Percentiles rank a stretch among this genome's conserved stretches.
These are phyloP conservation scores for Dione vanillae DNA, from an alignment of 2,888 invertebrate species.

Conservation along the genomic window DNA sequence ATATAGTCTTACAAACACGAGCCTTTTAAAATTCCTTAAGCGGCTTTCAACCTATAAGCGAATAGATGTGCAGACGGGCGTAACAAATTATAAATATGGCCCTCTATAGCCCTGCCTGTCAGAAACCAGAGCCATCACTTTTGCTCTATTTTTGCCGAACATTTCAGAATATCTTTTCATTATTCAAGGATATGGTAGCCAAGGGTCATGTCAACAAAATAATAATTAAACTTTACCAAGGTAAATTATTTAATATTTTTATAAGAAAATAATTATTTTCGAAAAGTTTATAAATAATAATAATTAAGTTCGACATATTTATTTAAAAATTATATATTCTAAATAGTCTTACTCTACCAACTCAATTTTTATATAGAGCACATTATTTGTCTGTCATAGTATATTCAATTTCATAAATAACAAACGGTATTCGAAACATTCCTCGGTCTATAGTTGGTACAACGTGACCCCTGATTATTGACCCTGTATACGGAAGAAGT, in stretches of 20 bases:
- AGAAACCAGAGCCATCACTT: conserved; percentile 19
- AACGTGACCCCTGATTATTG: conserved; percentile 71
- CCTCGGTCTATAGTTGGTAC: conserved; percentile 35
- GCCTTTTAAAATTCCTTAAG: conserved; percentile 30
- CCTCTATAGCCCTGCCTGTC: conserved; percentile 27
- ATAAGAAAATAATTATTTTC: neutral
- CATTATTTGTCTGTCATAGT: neutral
- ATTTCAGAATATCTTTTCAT: conserved; percentile 15
- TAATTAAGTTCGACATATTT: too few species aligned
- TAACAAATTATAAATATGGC: conserved; percentile 35
- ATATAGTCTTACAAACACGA: conserved; percentile 16
- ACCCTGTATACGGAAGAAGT: conserved; percentile 79
- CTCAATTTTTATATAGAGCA: neutral
- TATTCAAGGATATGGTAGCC: conserved; percentile 4
- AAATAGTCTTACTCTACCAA: neutral
- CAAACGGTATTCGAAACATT: conserved; percentile 38
- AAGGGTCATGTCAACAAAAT: neutral
- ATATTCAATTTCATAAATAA: neutral
- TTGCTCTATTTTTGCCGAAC: conserved; percentile 30
- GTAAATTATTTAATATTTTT: neutral
- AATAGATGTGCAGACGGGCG: conserved; percentile 35
- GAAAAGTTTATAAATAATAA: too few species aligned
- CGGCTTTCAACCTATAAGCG: conserved; percentile 34
- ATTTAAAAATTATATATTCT: too few species aligned
- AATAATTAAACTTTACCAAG: neutral